Conservation (phyloP, 2,113 vertebrate genomes). For the Onychostruthus taczanowskii region DNA sequence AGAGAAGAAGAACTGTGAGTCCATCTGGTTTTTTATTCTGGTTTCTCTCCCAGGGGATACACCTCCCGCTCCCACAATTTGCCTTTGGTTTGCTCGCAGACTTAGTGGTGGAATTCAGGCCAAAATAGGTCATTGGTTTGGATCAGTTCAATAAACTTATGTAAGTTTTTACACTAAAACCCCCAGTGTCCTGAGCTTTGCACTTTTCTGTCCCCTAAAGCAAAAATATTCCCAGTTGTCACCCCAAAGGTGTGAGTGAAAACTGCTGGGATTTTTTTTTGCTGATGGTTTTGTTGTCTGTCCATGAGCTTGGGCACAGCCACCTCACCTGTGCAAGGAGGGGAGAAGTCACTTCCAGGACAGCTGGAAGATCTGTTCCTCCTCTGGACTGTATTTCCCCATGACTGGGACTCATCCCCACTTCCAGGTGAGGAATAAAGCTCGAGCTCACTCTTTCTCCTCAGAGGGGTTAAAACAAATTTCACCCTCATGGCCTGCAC, state of each 20-base stretch:
- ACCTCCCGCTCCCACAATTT: background rate
- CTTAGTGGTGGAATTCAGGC: conserved; percentile 24
- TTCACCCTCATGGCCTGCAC: background rate
- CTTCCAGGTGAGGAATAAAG: background rate
- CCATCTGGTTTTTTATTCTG: conserved; percentile 55
- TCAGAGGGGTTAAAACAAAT: background rate
- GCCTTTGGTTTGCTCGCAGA: conserved; percentile 36
- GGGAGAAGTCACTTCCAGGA: background rate
- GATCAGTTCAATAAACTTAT: conserved; percentile 50
- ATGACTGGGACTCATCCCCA: background rate
- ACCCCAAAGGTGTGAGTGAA: background rate
- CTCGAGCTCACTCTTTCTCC: accelerated
- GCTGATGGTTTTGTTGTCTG: background rate
- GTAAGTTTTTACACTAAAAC: conserved; percentile 32
- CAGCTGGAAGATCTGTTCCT: background rate
- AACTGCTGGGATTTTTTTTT: background rate
- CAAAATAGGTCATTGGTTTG: conserved; percentile 38
- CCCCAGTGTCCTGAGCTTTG: background rate
- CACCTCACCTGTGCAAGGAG: background rate
- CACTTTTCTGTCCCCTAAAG: background rate
- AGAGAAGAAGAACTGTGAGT: conserved; percentile 64
- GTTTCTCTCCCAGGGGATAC: conserved; percentile 29
- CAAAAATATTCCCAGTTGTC: background rate
- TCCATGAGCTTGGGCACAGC: background rate
- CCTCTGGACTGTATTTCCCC: background rate